Base-by-base conservation (phyloP, 2,797 vertebrate species). In the Onychomys torridus region DNA sequence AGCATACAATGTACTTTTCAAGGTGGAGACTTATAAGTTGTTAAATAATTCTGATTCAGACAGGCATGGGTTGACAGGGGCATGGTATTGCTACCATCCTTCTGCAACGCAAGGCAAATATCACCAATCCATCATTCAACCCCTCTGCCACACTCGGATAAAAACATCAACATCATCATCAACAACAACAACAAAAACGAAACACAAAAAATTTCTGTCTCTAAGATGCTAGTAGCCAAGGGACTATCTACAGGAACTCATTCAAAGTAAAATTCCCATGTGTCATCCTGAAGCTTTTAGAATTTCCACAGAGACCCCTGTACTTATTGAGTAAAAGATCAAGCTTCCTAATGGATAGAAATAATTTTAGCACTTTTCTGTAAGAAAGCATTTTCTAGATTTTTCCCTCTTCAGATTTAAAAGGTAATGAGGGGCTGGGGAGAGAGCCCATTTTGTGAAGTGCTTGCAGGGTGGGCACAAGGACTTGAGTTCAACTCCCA, bases 301-400 rank as follows among this genome's bases (percentile, higher is more conserved):
- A 55, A 75, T 95, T 91, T 86, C 87, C 65, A 75, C 19, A 52
- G 75, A 93, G 83, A 91, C 23, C 10, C 23, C 67, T 73, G 79
- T 21, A 34, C 43, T 49, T 67, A 43, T 67, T 78, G 46, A 43
- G n/a, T 67, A 71, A 71, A 87, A 23, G 43, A 84, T 59, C 9
- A 61, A 59, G n/a, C 52, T 79, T 95, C 65, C 61, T 27, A 27
- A 19, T 59, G 29, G 59, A 52, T 27, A n/a, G 55, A 78, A 55
- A 78, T 7, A 73, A 61, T 49, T 59, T 46, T 63, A 67, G 65
- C 52, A 75, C 14, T 57, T 92, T 37, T 13, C 37, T 82, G 1
- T 43, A 86, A 77, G 25, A 89, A 43, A 84, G 14, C 10, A 34
- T 77, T 67, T 84, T 82, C 89, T 88, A 13, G 5, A 81, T 23